Conservation (phyloP, 2,797 vertebrate genomes). For the Cossypha polioptera region DNA sequence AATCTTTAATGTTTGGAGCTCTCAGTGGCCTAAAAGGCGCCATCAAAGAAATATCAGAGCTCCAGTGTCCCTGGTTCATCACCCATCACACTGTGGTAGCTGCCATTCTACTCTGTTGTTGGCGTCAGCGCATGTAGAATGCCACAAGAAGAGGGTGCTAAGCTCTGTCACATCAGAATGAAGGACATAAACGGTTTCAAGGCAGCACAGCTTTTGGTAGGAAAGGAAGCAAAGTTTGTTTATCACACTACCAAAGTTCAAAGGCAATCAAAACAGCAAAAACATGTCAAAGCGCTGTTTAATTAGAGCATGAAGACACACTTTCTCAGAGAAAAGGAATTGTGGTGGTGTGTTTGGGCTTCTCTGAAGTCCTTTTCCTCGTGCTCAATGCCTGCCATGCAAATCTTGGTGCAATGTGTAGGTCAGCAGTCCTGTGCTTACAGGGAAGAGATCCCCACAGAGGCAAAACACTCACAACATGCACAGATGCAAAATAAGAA, state of each 20-base stretch:
- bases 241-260: conserved; percentile 11
- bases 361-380: not conserved
- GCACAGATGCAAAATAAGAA: not conserved
- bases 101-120: not conserved
- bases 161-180: not conserved
- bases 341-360: not conserved
- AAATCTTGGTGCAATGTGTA: not conserved
- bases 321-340: not conserved
- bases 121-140: not conserved
- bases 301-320: not conserved
- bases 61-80: not conserved
- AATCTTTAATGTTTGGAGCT: not conserved
- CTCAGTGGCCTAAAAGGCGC: not conserved
- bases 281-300: not conserved
- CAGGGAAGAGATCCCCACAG: not conserved
- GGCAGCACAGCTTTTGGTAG: not conserved
- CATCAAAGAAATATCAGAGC: not conserved
- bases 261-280: conserved; percentile 23
- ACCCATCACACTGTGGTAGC: not conserved
- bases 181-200: not conserved
- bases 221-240: not conserved
- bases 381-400: not conserved
- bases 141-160: not conserved
- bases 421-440: not conserved
- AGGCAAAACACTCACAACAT: not conserved